Evolutionary conservation across 2,113 vertebrate genomes (phyloP).

Genomic region (Strigops habroptila): DNA sequence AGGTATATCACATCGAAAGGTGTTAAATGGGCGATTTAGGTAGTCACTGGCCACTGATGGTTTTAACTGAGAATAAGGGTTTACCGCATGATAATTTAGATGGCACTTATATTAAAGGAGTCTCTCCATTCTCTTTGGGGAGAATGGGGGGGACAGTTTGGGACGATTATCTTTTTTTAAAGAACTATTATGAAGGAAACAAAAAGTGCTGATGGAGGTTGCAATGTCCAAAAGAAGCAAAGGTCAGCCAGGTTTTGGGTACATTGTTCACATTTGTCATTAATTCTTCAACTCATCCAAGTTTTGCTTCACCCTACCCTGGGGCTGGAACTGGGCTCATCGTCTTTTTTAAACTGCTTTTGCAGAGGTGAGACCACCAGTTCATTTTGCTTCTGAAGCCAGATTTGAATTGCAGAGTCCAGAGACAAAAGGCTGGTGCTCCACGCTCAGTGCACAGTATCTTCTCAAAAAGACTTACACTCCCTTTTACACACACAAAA

Average conservation of each 20-base stretch:
- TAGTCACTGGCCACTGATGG: neutral
- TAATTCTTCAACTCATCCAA: neutral
- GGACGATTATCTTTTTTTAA: neutral
- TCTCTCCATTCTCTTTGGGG: neutral
- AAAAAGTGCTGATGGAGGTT: neutral
- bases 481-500: neutral
- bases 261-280: too few relatives aligned
- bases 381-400: neutral
- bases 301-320: neutral
- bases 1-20: neutral
- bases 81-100: neutral
- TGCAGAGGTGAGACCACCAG: neutral
- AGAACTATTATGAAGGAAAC: neutral
- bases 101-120: accelerated
- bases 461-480: accelerated
- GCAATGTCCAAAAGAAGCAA: neutral
- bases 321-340: neutral
- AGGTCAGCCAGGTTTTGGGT: neutral
- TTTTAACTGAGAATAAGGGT: neutral
- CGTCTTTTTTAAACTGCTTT: accelerated
- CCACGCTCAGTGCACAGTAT: accelerated
- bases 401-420: neutral
- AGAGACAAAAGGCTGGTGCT: neutral
- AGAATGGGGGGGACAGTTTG: accelerated
- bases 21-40: neutral